These are phyloP conservation scores for Leptobrachium leishanense DNA, from an alignment of 2,113 vertebrate genomes.

Conservation along the genomic window DNA sequence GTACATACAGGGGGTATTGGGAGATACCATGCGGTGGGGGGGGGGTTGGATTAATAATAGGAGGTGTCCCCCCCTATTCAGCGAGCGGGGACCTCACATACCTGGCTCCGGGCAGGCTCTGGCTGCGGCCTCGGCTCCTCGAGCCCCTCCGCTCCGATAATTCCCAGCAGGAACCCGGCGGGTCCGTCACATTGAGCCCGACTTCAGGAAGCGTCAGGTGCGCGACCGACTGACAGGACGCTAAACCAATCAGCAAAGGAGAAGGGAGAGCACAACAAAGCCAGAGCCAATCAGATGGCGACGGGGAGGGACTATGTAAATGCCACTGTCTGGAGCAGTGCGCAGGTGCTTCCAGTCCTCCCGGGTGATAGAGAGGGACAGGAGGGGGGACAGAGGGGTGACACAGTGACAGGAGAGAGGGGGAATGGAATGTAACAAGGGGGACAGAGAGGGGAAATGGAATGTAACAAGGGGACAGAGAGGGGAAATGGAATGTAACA, in stretches of 20 bases:
- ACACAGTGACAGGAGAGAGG: neutral
- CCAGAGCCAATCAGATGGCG: neutral
- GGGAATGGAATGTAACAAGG: too few species aligned
- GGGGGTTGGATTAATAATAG: neutral
- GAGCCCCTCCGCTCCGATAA: neutral
- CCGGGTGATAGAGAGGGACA: neutral
- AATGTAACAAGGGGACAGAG: too few species aligned
- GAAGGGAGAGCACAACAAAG: neutral
- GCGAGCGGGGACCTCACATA: conserved; percentile 12
- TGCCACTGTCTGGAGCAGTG: conserved; percentile 13
- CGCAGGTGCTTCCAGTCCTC: conserved; percentile 20
- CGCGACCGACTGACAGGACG: conserved; percentile 31
- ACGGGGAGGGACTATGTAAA: conserved; percentile 16
- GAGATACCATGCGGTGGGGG: neutral
- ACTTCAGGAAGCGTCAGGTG: conserved; percentile 56
- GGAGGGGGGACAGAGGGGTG: neutral
- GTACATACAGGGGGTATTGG: neutral
- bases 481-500: too few species aligned
- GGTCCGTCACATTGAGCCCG: conserved; percentile 48
- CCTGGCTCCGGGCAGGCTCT: neutral
- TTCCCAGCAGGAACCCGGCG: conserved; percentile 24
- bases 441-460: too few species aligned
- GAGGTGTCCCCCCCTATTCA: neutral
- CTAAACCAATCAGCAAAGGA: conserved; percentile 44
- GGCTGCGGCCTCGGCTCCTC: conserved; percentile 1